Evolutionary conservation across 2,113 vertebrate species (phyloP), one percentile per base, ranked within the genome.

Genomic region (Eulemur rufifrons): DNA sequence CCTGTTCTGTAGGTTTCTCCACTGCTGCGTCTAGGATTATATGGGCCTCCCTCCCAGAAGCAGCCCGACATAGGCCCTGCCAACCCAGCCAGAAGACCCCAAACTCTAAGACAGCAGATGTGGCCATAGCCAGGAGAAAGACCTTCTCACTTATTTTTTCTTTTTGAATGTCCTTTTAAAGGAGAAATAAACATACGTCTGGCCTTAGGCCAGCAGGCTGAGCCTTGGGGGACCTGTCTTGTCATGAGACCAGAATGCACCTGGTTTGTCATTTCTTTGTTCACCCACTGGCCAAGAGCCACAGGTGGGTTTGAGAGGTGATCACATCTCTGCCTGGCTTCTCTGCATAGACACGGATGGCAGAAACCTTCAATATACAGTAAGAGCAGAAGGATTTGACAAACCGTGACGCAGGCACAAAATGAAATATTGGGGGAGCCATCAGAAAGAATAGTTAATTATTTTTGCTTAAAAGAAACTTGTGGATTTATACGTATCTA

Each of bases 1-100:
- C 97, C 61, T 1, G 39, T 86, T 95, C 50, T 69, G 86, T 90
- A 12, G 78, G 78, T 78, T 86, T 80, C 50, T 89, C 69, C 21
- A 39, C 45, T 25, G 23, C 83, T 8, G 25, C 32, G 47, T 25
- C 45, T 10, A 21, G 17, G 66, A 50, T 77, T 21, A 6, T 21
- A 80, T 15, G 50, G 73, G 54, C 12, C 25, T 95, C 81, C 63
- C 23, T 23, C 54, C 73, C 63, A 45, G 64, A 12, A 64, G 21
- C 7, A 12, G 59, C 27, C n/a, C 12, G 73, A 69, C 23, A 45
- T 11, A 32, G 0, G 32, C 14, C 56, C 52, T 47, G 42, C 12
- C 45, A 20, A 47, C 15, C 4, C 73, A 69, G 80, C 29, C 14
- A 1, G 50, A 69, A 85, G 83, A 39, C 42, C 34, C 18, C 59